phyloP scores from a whole-genome alignment of 92 coral and sea anemone genomes.

The Zoanthus sansibaricus region DNA sequence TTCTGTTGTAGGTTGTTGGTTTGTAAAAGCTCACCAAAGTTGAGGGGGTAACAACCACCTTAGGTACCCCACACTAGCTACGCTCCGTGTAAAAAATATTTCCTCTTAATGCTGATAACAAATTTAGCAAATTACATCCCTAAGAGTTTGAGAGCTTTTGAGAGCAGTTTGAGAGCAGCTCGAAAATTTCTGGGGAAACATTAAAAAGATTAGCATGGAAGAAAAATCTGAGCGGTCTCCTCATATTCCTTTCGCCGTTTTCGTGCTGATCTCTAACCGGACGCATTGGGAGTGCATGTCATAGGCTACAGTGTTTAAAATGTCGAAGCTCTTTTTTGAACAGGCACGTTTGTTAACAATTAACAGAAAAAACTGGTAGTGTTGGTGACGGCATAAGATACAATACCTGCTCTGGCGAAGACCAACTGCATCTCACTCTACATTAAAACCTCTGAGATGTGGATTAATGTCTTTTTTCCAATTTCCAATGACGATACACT shows the following conservation, averaged over 20 bases:
- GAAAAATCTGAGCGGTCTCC: neutral
- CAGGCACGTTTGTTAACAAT: neutral
- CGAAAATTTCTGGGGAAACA: neutral
- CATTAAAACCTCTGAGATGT: neutral
- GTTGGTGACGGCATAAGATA: neutral
- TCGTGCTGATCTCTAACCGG: neutral
- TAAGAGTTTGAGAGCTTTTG: neutral
- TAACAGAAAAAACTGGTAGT: neutral
- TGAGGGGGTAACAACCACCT: neutral
- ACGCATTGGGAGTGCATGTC: neutral
- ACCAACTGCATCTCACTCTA: neutral
- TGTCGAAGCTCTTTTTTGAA: neutral
- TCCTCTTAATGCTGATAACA: too few relatives aligned
- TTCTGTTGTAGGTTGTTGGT: constrained; percentile 10
- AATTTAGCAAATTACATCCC: neutral
- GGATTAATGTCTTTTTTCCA: neutral
- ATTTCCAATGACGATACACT: neutral
- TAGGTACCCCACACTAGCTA: too few relatives aligned
- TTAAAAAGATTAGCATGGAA: neutral
- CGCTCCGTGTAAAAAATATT: too few relatives aligned
- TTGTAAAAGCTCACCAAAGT: neutral
- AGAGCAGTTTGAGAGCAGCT: neutral
- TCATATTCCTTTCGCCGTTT: neutral
- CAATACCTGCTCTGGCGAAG: neutral
- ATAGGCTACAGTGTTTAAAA: neutral